These are phyloP conservation scores for Tyto alba DNA, from an alignment of 2,113 vertebrate species.

Conservation along the genomic window DNA sequence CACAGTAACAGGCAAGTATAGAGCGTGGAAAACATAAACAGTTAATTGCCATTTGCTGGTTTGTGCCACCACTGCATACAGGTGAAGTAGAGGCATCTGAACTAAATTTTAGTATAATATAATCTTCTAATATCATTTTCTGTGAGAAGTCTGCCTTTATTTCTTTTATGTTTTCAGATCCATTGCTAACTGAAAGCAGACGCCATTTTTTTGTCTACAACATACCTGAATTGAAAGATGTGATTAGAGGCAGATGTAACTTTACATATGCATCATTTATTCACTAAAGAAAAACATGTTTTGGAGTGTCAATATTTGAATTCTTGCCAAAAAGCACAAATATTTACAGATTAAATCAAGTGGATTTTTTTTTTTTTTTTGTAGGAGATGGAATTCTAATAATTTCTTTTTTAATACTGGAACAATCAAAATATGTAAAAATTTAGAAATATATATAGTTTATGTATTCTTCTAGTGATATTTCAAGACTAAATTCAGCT, in stretches of 20 bases:
- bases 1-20: background rate
- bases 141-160: background rate
- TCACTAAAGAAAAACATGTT: background rate
- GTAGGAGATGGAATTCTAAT: background rate
- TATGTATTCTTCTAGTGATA: background rate
- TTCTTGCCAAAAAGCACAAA: background rate
- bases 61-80: accelerated
- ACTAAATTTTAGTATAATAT: background rate
- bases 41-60: background rate
- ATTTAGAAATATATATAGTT: background rate
- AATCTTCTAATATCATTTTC: background rate
- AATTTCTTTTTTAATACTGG: background rate
- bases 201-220: background rate
- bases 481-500: background rate
- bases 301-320: background rate
- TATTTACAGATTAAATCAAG: background rate
- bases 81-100: background rate
- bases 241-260: background rate
- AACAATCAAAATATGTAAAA: background rate
- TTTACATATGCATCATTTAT: background rate
- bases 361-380: background rate
- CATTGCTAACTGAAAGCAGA: background rate
- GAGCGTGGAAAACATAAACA: background rate
- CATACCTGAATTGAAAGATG: background rate
- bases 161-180: background rate